Evolutionary conservation across 1,140 invertebrate genomes (phyloP).

Genomic region (Cherax quadricarinatus): DNA sequence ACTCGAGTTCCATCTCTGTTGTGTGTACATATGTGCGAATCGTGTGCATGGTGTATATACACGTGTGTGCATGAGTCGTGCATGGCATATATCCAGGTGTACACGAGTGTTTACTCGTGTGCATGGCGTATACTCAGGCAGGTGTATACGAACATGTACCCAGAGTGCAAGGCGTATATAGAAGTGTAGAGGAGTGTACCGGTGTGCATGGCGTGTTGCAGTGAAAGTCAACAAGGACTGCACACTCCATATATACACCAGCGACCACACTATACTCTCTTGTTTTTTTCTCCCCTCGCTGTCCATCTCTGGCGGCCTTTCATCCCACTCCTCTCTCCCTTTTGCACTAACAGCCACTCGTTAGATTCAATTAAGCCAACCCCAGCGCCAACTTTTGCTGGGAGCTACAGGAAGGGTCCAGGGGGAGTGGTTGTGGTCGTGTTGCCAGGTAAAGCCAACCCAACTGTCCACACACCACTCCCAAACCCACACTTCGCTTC

Average conservation of each 20-base stretch:
- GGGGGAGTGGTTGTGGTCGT: constrained; percentile 14
- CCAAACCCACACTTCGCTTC: background rate
- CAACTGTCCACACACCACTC: constrained; percentile 36
- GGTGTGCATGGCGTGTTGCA: background rate
- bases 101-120: no score
- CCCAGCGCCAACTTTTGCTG: constrained; percentile 8
- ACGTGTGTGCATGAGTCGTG: no score
- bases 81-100: background rate
- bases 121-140: no score
- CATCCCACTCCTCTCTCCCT: background rate
- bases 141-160: no score
- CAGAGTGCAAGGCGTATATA: no score
- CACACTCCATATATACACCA: background rate
- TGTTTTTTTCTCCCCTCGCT: background rate
- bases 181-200: no score
- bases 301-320: background rate
- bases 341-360: constrained; percentile 30
- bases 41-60: no score
- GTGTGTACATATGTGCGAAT: no score
- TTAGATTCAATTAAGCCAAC: constrained; percentile 47
- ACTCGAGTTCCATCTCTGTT: no score
- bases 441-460: constrained; percentile 51
- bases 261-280: background rate
- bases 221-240: background rate
- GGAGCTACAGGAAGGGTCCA: background rate